phyloP scores from a whole-genome alignment of 2,888 invertebrate species.

The Rhodophaea formosa region DNA sequence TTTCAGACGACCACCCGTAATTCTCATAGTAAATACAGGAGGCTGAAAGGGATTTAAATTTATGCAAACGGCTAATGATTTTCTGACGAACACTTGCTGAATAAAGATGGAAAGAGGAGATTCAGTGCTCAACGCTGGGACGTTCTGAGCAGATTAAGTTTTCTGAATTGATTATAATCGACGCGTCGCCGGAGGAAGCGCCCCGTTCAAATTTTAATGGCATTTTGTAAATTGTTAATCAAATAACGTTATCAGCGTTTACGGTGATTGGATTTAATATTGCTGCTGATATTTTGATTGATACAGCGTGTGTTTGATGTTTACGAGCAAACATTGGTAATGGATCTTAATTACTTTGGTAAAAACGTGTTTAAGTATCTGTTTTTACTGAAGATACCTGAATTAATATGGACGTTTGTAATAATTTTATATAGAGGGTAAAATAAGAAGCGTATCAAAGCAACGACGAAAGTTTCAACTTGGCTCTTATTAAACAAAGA shows the following conservation, averaged over 20 bases:
- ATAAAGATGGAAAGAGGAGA: neutral
- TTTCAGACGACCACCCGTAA: conserved; percentile 17
- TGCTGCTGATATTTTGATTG: neutral
- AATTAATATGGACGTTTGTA: no score
- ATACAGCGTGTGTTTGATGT: neutral
- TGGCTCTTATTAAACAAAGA: neutral
- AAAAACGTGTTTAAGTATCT: no score
- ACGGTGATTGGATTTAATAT: conserved; percentile 2
- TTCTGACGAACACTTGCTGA: conserved; percentile 10
- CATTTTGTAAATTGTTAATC: neutral
- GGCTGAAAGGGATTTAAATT: conserved; percentile 19
- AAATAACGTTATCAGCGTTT: conserved; percentile 9
- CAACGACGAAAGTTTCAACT: neutral
- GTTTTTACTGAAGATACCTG: no score
- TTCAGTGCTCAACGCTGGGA: conserved; percentile 14
- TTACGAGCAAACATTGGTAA: neutral
- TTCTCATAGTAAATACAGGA: conserved; percentile 16
- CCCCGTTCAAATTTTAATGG: neutral
- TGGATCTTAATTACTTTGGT: no score
- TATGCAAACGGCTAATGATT: conserved; percentile 17
- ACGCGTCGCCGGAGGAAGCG: neutral
- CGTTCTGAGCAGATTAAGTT: conserved; percentile 27
- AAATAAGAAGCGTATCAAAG: neutral
- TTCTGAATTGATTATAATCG: conserved; percentile 27
- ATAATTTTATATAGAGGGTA: neutral